phyloP scores from a whole-genome alignment of 2,113 vertebrate genomes.

The Lycaon pictus region DNA sequence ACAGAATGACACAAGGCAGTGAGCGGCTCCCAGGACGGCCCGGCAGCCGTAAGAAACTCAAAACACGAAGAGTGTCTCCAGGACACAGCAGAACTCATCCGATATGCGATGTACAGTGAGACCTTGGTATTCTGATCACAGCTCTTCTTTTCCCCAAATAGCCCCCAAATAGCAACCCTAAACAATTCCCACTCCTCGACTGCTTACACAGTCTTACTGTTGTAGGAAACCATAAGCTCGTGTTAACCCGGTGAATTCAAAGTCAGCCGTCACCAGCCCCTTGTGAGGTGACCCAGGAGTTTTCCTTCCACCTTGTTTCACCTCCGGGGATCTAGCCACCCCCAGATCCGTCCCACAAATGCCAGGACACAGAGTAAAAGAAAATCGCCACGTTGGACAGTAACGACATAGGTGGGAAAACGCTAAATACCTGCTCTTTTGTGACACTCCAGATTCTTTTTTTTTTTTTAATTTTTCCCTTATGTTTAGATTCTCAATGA shows the following conservation, averaged over 20 bases:
- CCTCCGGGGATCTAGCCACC: conserved; percentile 31
- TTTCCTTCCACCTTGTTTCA: conserved; percentile 28
- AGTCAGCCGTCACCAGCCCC: conserved; percentile 58
- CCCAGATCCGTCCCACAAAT: conserved; percentile 55
- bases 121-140: conserved; percentile 45
- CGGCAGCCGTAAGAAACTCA: conserved; percentile 35
- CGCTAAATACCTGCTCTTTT: conserved; percentile 6
- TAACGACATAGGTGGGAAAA: conserved; percentile 9
- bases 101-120: conserved; percentile 39
- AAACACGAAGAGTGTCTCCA: conserved; percentile 66
- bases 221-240: conserved; percentile 69
- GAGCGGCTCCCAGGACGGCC: conserved; percentile 50
- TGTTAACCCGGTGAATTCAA: conserved; percentile 73
- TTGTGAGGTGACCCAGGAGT: conserved; percentile 52
- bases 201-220: conserved; percentile 57
- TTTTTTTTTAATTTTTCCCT: neutral
- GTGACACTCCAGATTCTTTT: conserved; percentile 7
- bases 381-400: neutral
- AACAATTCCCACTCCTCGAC: conserved; percentile 71
- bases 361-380: conserved; percentile 30
- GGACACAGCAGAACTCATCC: conserved; percentile 33
- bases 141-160: conserved; percentile 47
- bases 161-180: conserved; percentile 45
- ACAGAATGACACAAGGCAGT: conserved; percentile 66
- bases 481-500: conserved; percentile 57